Percentiles rank a stretch among this genome's conserved stretches.
phyloP scores from a whole-genome alignment of 2,113 vertebrate genomes.

The Sigmodon hispidus region DNA sequence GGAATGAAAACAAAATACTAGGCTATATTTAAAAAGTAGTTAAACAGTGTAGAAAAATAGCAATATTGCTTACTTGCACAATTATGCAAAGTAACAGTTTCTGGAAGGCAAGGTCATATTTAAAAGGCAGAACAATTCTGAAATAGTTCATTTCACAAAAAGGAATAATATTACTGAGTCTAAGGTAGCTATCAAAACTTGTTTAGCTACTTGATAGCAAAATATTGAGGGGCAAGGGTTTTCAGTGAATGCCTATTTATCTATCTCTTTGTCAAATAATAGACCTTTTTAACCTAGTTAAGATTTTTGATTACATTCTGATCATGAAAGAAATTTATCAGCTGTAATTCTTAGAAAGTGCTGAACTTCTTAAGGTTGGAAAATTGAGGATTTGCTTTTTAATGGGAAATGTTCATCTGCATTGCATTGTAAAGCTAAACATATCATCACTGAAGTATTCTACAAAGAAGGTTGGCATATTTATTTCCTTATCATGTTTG shows the following conservation, averaged over 20 bases:
- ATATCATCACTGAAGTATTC: not conserved
- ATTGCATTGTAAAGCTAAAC: slow-evolving; percentile 51
- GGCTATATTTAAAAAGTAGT: not conserved
- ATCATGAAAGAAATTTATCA: slow-evolving; percentile 57
- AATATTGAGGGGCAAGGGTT: slow-evolving; percentile 36
- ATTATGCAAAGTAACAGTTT: slow-evolving; percentile 41
- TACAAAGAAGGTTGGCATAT: not conserved
- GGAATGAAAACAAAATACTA: not conserved
- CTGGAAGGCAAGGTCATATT: slow-evolving; percentile 63
- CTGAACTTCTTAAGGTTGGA: slow-evolving; percentile 32
- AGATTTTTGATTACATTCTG: slow-evolving; percentile 59
- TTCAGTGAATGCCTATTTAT: slow-evolving; percentile 63
- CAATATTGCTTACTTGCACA: slow-evolving; percentile 6
- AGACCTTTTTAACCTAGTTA: slow-evolving; percentile 62
- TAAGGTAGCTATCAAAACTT: slow-evolving; percentile 45
- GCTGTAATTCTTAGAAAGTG: slow-evolving; percentile 54
- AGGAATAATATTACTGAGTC: slow-evolving; percentile 1
- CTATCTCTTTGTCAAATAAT: slow-evolving; percentile 50
- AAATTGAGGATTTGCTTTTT: slow-evolving; percentile 68
- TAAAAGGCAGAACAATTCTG: slow-evolving; percentile 56
- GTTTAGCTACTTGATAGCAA: slow-evolving; percentile 58
- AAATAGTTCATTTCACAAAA: slow-evolving; percentile 67
- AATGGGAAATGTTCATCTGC: slow-evolving; percentile 43
- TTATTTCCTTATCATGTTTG: slow-evolving; percentile 51
- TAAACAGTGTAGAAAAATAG: slow-evolving; percentile 64